Conservation (phyloP, 2,888 invertebrate species). For the Nudaria mundana region DNA sequence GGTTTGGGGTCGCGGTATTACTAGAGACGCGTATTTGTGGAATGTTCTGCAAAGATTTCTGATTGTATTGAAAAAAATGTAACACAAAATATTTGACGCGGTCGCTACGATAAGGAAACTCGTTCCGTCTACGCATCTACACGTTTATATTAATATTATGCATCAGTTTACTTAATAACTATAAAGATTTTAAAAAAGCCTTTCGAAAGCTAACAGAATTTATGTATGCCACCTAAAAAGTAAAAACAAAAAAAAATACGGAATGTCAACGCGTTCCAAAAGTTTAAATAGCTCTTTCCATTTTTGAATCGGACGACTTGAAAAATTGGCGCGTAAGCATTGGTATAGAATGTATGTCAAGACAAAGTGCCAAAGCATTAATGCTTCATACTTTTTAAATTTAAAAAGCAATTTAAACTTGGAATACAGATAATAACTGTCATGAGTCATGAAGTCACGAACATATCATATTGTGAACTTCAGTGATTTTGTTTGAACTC, state of each 20-base stretch:
- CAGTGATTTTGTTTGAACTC: background rate
- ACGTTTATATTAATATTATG: too few relatives aligned
- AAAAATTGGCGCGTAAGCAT: background rate
- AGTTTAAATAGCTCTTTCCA: constrained; percentile 3
- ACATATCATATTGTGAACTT: too few relatives aligned
- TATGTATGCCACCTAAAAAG: background rate
- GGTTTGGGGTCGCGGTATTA: too few relatives aligned
- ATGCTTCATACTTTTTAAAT: constrained; percentile 18
- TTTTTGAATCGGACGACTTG: constrained; percentile 1
- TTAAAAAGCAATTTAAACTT: constrained; percentile 35
- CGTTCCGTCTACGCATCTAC: too few relatives aligned
- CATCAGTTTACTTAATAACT: too few relatives aligned
- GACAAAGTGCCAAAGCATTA: constrained; percentile 10
- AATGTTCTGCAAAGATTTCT: too few relatives aligned
- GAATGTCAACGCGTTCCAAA: background rate
- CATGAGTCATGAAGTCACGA: constrained; percentile 16
- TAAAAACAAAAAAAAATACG: constrained; percentile 1
- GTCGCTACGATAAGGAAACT: too few relatives aligned
- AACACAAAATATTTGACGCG: too few relatives aligned
- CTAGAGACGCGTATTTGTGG: too few relatives aligned
- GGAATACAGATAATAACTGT: constrained; percentile 23
- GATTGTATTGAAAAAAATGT: too few relatives aligned
- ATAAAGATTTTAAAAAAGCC: too few relatives aligned
- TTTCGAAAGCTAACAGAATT: too few relatives aligned
- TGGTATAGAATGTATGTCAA: constrained; percentile 16